Evolutionary conservation across 2,797 vertebrate genomes (phyloP), one percentile per base, ranked within the genome.

Genomic region (Myiotriccus ornatus): DNA sequence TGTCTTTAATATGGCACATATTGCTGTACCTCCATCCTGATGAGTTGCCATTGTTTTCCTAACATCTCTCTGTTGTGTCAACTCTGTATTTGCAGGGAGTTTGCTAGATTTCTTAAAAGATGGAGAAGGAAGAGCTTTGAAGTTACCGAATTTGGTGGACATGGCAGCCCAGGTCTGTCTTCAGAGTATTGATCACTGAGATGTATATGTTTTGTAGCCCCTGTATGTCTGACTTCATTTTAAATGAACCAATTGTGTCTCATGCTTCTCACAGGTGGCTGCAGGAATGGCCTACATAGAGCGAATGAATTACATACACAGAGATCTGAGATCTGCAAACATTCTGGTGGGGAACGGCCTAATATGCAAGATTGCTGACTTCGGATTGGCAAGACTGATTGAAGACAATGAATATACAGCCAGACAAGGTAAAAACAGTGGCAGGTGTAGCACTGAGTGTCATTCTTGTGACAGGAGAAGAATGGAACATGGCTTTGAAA

Each of bases 361-460:
- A 25, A 99, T 99, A 95, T 99, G 99, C 97, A 99, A 99, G 98
- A 99, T 99, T 63, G 99, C 99, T 0, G 99, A 99, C 97, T 99
- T 99, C 2, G 99, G 99, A 53, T 95, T 99, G 96, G 99, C 99
- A 84, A 97, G 99, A 80, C 97, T 99, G 95, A 99, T 99, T 67
- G 99, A 99, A 96, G 99, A 99, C 97, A 99, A 99, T 4, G 99
- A 99, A 76, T 99, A 99, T 96, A 99, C 99, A 1, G 99, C 99
- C 64, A 98, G 99, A 83, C 99, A 99, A 98, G 99, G 99, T 99
- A 95, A 94, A 96, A 37, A 24, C 22, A 37, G 50, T 12, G 4
- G 41, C 47, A 37, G 16, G 10, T 7, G 0, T 37, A 62, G 84
- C 59, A 50, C 78, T 73, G 44, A 50, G 17, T 53, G 7, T 56